Evolutionary conservation across 2,797 vertebrate genomes (phyloP).

Genomic region (Champsocephalus gunnari): DNA sequence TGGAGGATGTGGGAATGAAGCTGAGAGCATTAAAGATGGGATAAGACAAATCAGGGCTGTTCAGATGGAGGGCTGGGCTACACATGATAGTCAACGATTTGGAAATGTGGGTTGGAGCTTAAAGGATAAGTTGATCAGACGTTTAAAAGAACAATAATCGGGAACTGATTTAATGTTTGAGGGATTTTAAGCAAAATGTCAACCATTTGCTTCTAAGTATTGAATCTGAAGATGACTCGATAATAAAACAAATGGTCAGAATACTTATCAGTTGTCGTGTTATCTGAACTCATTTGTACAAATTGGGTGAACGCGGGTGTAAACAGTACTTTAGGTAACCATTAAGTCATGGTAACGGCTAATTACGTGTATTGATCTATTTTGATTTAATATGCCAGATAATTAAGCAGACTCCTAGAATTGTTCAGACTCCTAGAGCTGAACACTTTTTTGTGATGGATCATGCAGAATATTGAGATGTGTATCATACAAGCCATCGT

Average conservation of each 20-base stretch:
- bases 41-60: constrained; percentile 17
- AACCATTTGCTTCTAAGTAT: neutral
- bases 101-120: neutral
- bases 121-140: neutral
- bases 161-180: neutral
- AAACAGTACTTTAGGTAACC: neutral
- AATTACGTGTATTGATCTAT: neutral
- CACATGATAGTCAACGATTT: neutral
- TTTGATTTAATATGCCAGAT: neutral
- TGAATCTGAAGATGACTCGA: neutral
- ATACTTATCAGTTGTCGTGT: neutral
- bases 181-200: neutral
- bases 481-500: constrained; percentile 49
- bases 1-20: neutral
- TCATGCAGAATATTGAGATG: constrained; percentile 43
- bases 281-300: neutral
- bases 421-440: neutral
- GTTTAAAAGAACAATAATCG: neutral
- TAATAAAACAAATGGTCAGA: neutral
- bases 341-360: neutral
- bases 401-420: neutral
- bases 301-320: neutral
- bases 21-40: constrained; percentile 25
- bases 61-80: neutral
- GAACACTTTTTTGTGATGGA: constrained; percentile 37